Conservation (phyloP, 2,888 invertebrate species). For the Tetragnatha montana region DNA sequence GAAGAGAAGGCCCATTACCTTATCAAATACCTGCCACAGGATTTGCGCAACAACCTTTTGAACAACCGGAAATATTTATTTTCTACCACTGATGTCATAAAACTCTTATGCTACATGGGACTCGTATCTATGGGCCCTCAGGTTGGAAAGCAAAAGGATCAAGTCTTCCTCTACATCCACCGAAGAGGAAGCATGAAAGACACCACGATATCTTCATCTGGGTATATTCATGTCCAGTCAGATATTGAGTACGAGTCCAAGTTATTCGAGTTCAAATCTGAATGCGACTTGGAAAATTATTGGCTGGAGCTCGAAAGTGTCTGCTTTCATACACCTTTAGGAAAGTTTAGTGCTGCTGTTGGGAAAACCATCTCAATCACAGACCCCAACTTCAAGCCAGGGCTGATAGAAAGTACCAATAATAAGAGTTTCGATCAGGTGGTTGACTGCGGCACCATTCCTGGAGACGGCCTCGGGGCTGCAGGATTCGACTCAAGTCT, state of each 20-base stretch:
- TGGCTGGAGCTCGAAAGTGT: conserved; percentile 82
- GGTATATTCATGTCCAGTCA: conserved; percentile 80
- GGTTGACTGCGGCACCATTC: conserved; percentile 79
- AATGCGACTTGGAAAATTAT: conserved; percentile 79
- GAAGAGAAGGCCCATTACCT: conserved; percentile 82
- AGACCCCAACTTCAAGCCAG: conserved; percentile 76
- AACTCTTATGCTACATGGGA: conserved; percentile 80
- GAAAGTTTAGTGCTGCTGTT: conserved; percentile 74
- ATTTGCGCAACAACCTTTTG: conserved; percentile 79
- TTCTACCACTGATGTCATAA: conserved; percentile 79
- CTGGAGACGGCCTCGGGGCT: conserved; percentile 85
- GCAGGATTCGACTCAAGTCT: conserved; percentile 84
- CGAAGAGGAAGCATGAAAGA: conserved; percentile 81
- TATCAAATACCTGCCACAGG: conserved; percentile 80
- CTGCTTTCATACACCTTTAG: conserved; percentile 82
- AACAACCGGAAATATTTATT: conserved; percentile 80
- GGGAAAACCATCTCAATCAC: conserved; percentile 65
- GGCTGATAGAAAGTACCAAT: conserved; percentile 77
- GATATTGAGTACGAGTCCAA: conserved; percentile 80
- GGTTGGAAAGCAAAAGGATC: conserved; percentile 82
- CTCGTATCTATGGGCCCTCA: conserved; percentile 83
- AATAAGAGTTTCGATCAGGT: conserved; percentile 78
- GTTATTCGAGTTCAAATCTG: conserved; percentile 79
- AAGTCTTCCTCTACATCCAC: conserved; percentile 84
- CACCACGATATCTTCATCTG: conserved; percentile 81